phyloP scores from a whole-genome alignment of 37 sponge, comb jelly and placozoan species.

The Crambe crambe region DNA sequence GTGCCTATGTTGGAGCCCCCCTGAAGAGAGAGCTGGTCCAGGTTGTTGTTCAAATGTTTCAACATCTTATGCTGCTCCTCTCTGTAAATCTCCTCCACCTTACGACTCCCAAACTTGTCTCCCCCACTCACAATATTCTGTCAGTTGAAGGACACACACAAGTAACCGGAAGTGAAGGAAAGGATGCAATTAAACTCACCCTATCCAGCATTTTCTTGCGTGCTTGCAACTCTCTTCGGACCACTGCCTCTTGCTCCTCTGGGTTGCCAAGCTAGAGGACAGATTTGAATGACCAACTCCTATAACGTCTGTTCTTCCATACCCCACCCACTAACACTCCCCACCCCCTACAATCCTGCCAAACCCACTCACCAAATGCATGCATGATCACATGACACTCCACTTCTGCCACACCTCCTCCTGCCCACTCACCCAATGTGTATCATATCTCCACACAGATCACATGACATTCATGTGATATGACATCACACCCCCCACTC shows the following conservation, averaged over 20 bases:
- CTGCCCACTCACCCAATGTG: too few species aligned
- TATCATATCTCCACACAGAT: too few species aligned
- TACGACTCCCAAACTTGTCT: constrained; percentile 33
- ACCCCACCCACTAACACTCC: neutral
- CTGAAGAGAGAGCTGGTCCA: constrained; percentile 29
- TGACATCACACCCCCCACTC: too few species aligned
- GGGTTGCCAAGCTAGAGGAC: constrained; percentile 48
- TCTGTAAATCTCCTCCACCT: constrained; percentile 43
- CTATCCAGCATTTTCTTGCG: constrained; percentile 31
- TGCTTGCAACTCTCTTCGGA: constrained; percentile 69
- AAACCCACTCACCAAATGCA: too few species aligned
- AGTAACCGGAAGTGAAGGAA: too few species aligned
- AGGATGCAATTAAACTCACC: neutral
- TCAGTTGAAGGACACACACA: neutral
- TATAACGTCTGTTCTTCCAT: neutral
- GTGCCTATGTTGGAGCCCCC: neutral
- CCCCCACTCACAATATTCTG: neutral
- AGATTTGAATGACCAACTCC: neutral
- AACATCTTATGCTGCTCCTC: constrained; percentile 47
- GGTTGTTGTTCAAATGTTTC: constrained; percentile 20
- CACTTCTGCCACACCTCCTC: too few species aligned
- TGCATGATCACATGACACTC: too few species aligned
- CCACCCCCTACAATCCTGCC: constrained; percentile 47
- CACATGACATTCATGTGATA: too few species aligned
- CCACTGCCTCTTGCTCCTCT: constrained; percentile 81